These are phyloP conservation scores for Pseudoatta argentina DNA, from an alignment of 1,140 invertebrate genomes.

Conservation along the genomic window DNA sequence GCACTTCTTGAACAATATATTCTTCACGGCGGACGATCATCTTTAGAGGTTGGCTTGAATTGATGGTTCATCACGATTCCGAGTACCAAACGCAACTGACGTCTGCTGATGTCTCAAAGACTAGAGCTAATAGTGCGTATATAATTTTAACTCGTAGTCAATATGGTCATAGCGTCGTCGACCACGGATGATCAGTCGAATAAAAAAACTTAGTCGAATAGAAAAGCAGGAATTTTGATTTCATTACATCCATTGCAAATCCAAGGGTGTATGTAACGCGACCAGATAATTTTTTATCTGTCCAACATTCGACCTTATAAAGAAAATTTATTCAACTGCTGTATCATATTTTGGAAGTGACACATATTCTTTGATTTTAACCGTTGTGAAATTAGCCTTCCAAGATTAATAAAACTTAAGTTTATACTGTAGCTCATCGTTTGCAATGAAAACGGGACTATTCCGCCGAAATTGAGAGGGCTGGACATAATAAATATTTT, in stretches of 20 bases:
- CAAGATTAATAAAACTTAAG: too few species aligned
- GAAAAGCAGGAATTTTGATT: not conserved
- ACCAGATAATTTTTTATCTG: too few species aligned
- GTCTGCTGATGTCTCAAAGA: conserved; percentile 61
- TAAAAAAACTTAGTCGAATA: not conserved
- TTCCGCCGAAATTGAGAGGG: too few species aligned
- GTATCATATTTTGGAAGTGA: too few species aligned
- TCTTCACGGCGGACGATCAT: conserved; percentile 39
- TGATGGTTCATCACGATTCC: conserved; percentile 15
- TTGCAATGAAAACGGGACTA: too few species aligned
- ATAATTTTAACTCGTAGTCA: not conserved
- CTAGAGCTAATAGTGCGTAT: not conserved
- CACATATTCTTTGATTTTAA: too few species aligned
- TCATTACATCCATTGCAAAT: not conserved
- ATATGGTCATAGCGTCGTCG: conserved; percentile 9
- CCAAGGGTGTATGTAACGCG: too few species aligned
- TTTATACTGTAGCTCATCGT: too few species aligned
- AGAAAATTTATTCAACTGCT: too few species aligned
- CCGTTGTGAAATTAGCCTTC: too few species aligned
- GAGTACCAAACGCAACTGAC: conserved; percentile 9
- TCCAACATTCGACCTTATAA: too few species aligned
- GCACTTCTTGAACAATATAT: conserved; percentile 60
- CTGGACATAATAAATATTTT: too few species aligned
- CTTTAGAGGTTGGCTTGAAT: not conserved
- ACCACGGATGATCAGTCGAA: not conserved